Percentiles rank a stretch among this genome's conserved stretches.
These are phyloP conservation scores for Macrotis lagotis DNA, from an alignment of 2,113 vertebrate genomes.

Conservation along the genomic window DNA sequence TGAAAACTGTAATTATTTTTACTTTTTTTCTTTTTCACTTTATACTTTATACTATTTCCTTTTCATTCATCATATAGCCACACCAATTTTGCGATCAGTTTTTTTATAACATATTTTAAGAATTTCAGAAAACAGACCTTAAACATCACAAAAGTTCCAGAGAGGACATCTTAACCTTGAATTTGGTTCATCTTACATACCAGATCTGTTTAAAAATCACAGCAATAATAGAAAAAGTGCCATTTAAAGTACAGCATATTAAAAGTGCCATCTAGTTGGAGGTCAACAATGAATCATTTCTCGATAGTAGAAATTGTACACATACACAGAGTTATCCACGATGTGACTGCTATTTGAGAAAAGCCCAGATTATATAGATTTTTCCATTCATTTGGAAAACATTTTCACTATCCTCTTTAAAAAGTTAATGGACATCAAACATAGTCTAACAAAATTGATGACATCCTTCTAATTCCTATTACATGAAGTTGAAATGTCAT, in stretches of 20 bases:
- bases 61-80: neutral
- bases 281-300: constrained; percentile 28
- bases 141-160: neutral
- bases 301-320: neutral
- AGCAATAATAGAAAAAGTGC: constrained; percentile 3
- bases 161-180: neutral
- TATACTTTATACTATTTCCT: too few species aligned
- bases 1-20: neutral
- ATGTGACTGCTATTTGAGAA: neutral
- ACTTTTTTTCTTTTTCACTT: too few species aligned
- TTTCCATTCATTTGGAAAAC: constrained; percentile 38
- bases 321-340: neutral
- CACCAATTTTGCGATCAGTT: neutral
- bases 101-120: neutral
- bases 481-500: constrained; percentile 2
- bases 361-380: neutral
- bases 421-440: neutral
- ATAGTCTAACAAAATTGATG: neutral
- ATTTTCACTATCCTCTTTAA: neutral
- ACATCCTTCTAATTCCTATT: neutral
- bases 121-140: neutral
- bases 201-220: neutral
- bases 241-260: constrained; percentile 22
- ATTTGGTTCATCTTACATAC: neutral
- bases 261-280: constrained; percentile 36